Conservation (phyloP, 2,888 invertebrate genomes). For the Lycaena phlaeas region DNA sequence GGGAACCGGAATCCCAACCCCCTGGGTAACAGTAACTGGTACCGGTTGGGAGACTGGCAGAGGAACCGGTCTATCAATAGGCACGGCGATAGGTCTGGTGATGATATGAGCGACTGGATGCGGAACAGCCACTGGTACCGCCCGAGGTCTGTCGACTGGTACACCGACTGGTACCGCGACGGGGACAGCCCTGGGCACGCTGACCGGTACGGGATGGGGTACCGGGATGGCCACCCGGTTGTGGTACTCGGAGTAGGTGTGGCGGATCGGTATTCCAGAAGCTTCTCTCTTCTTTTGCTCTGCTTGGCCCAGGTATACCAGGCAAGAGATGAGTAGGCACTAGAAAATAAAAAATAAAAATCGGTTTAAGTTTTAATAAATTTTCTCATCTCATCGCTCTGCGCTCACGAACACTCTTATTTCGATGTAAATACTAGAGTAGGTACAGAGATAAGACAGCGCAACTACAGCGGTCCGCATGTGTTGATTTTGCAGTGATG, state of each 20-base stretch:
- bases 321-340: constrained; percentile 16
- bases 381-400: too few relatives aligned
- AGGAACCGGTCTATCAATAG: constrained; percentile 69
- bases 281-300: constrained; percentile 20
- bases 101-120: constrained; percentile 58
- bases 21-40: constrained; percentile 63
- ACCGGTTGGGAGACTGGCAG: constrained; percentile 70
- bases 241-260: constrained; percentile 54
- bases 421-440: too few relatives aligned
- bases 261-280: constrained; percentile 38
- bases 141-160: constrained; percentile 53
- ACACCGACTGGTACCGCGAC: constrained; percentile 65
- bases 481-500: too few relatives aligned
- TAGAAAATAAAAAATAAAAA: constrained; percentile 12
- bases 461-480: too few relatives aligned
- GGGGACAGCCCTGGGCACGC: constrained; percentile 53
- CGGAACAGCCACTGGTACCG: constrained; percentile 43
- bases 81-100: constrained; percentile 53
- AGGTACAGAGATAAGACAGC: too few relatives aligned
- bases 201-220: constrained; percentile 57
- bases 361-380: too few relatives aligned
- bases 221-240: constrained; percentile 67
- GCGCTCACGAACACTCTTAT: too few relatives aligned
- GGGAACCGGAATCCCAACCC: constrained; percentile 66
- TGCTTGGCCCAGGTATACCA: constrained; percentile 14